These are phyloP conservation scores for Edolisoma coerulescens DNA, from an alignment of 2,113 vertebrate species.

Conservation along the genomic window DNA sequence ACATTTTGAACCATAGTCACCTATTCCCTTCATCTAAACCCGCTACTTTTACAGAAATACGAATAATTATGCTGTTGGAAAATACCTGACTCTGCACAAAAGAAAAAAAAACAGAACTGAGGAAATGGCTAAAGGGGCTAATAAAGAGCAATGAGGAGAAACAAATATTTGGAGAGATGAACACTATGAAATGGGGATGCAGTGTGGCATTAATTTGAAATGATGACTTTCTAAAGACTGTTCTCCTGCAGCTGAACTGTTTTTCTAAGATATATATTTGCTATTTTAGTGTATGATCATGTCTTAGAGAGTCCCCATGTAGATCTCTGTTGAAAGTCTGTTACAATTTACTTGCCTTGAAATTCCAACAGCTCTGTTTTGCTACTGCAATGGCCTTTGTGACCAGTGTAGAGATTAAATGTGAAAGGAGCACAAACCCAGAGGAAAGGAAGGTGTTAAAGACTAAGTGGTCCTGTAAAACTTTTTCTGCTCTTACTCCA, in stretches of 20 bases:
- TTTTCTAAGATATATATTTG: neutral
- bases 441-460: neutral
- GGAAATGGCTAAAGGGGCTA: neutral
- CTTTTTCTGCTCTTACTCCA: neutral
- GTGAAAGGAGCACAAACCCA: neutral
- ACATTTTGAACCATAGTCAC: neutral
- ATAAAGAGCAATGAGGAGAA: neutral
- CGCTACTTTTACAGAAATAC: neutral
- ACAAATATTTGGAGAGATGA: neutral
- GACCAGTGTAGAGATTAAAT: neutral
- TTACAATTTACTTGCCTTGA: neutral
- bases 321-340: neutral
- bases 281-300: neutral
- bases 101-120: neutral
- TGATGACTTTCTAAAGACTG: neutral
- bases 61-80: neutral
- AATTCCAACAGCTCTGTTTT: neutral
- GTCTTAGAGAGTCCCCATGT: neutral
- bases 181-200: neutral
- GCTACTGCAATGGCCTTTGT: neutral
- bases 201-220: neutral
- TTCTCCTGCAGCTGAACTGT: neutral
- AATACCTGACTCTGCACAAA: neutral
- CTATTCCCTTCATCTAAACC: neutral
- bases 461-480: neutral